Conservation (phyloP, 2,797 vertebrate genomes). For the Chromobotia macracanthus region DNA sequence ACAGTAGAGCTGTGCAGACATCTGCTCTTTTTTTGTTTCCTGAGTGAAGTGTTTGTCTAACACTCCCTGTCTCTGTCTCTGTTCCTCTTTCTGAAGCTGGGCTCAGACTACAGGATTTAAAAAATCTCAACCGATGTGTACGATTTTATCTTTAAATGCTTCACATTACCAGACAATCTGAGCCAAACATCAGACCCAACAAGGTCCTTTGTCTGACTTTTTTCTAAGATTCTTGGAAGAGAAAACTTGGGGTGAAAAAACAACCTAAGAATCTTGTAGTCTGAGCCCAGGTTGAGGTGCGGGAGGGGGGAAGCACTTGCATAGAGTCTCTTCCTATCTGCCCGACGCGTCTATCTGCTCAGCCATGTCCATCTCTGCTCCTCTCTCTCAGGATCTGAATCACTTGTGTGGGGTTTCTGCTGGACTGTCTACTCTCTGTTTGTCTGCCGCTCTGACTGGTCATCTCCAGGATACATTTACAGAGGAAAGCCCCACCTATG, state of each 20-base stretch:
- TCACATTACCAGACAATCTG: too few relatives aligned
- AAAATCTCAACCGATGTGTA: too few relatives aligned
- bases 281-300: too few relatives aligned
- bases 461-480: conserved; percentile 84
- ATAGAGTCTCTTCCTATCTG: conserved; percentile 66
- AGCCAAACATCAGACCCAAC: too few relatives aligned
- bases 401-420: conserved; percentile 46
- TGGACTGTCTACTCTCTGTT: conserved; percentile 32
- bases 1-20: conserved; percentile 16
- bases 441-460: conserved; percentile 68
- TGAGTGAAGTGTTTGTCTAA: not conserved
- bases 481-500: conserved; percentile 94
- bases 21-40: not conserved
- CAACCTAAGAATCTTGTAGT: too few relatives aligned
- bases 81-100: conserved; percentile 79
- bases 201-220: too few relatives aligned
- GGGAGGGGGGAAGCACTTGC: too few relatives aligned
- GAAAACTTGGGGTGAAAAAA: too few relatives aligned
- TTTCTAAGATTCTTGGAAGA: too few relatives aligned
- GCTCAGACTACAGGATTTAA: too few relatives aligned
- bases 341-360: conserved; percentile 54
- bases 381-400: too few relatives aligned
- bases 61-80: conserved; percentile 79
- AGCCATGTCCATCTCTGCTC: conserved; percentile 80
- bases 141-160: too few relatives aligned